These are phyloP conservation scores for Potorous gilbertii DNA, from an alignment of 2,797 vertebrate genomes.

Conservation along the genomic window DNA sequence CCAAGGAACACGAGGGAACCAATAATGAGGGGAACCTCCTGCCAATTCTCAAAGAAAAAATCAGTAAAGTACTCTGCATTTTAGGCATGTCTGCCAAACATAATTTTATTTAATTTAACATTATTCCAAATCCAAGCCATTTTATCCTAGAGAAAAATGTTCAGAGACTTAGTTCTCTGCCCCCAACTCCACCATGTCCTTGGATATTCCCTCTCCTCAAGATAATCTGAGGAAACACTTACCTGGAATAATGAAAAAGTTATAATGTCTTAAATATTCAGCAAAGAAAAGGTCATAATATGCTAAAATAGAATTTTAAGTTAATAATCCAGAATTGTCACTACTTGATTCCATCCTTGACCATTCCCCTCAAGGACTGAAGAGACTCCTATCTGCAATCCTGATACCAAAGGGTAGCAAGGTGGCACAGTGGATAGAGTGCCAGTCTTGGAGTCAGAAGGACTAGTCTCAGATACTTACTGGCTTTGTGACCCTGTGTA, in stretches of 20 bases:
- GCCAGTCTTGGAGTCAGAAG: neutral
- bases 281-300: neutral
- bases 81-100: neutral
- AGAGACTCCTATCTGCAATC: neutral
- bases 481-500: neutral
- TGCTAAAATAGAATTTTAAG: neutral
- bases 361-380: neutral
- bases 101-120: neutral
- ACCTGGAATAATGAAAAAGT: neutral
- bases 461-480: neutral
- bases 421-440: neutral
- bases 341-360: neutral
- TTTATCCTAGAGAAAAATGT: neutral
- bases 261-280: neutral
- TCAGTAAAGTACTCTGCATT: neutral
- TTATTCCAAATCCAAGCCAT: neutral
- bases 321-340: neutral
- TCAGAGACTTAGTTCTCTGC: neutral
- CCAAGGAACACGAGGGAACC: neutral
- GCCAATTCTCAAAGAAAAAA: neutral
- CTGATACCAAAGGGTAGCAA: neutral
- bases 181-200: neutral
- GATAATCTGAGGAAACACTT: neutral
- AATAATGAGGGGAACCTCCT: neutral
- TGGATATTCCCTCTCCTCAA: neutral